Evolutionary conservation across 2,888 invertebrate species (phyloP).

Genomic region (Anthophora plumipes): DNA sequence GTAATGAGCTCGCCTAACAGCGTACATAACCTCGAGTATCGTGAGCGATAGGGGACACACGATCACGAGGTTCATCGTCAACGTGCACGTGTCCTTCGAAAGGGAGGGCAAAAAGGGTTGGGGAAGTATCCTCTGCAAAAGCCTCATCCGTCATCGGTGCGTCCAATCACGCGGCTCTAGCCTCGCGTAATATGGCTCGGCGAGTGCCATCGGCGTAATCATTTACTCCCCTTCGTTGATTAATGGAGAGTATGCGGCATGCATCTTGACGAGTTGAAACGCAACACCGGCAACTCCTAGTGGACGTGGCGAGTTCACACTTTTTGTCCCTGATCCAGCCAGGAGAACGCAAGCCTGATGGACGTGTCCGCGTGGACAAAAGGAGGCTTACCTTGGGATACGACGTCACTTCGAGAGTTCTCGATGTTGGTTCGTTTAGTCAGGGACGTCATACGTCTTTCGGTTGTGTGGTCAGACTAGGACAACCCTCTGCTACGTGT

Average conservation of each 20-base stretch:
- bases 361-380: slow-evolving; percentile 58
- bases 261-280: slow-evolving; percentile 68
- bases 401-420: slow-evolving; percentile 44
- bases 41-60: slow-evolving; percentile 17
- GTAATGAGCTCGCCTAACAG: slow-evolving; percentile 34
- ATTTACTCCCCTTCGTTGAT: slow-evolving; percentile 75
- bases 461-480: slow-evolving; percentile 46
- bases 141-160: slow-evolving; percentile 77
- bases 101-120: slow-evolving; percentile 14
- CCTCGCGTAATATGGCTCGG: slow-evolving; percentile 38
- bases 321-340: slow-evolving; percentile 58
- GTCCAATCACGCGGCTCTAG: slow-evolving; percentile 67
- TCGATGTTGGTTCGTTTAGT: slow-evolving; percentile 56
- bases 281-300: slow-evolving; percentile 61
- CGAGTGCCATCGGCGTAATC: slow-evolving; percentile 74
- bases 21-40: slow-evolving; percentile 26
- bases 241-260: slow-evolving; percentile 72
- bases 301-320: slow-evolving; percentile 25
- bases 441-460: slow-evolving; percentile 56
- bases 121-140: slow-evolving; percentile 66
- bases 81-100: slow-evolving; percentile 34
- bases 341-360: slow-evolving; percentile 41
- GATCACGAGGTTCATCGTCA: slow-evolving; percentile 32
- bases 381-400: slow-evolving; percentile 24
- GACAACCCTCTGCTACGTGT: slow-evolving; percentile 32